Percentiles rank a stretch among this genome's conserved stretches.
Conservation (phyloP, 2,113 vertebrate genomes). For the Festucalex cinctus region DNA sequence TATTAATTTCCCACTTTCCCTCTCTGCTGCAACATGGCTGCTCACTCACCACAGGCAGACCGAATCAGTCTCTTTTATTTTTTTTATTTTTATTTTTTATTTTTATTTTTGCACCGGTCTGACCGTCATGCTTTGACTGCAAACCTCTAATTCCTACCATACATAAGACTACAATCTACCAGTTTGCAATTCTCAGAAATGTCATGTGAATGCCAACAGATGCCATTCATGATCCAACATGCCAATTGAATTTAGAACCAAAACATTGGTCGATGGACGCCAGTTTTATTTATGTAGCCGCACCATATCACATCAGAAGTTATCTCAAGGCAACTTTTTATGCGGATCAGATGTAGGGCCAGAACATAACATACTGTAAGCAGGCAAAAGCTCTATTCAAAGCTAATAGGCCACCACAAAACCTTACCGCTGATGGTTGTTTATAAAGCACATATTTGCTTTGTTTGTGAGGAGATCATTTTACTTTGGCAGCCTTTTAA, state of each 20-base stretch:
- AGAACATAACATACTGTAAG: neutral
- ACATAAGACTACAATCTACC: neutral
- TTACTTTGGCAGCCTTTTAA: neutral
- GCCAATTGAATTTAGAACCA: neutral
- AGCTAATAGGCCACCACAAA: neutral
- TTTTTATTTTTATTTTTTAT: too few species aligned
- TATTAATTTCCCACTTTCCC: constrained; percentile 48
- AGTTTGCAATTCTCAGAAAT: neutral
- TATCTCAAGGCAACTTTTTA: neutral
- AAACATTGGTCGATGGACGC: neutral
- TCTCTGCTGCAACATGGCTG: constrained; percentile 22
- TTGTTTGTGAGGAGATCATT: neutral
- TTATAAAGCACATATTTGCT: neutral
- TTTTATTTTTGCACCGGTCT: constrained; percentile 17
- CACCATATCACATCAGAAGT: neutral
- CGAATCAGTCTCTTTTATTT: too few species aligned
- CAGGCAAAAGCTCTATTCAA: neutral
- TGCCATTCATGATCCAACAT: neutral
- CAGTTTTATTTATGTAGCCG: neutral
- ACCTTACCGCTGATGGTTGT: neutral
- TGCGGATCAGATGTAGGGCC: neutral
- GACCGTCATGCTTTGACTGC: constrained; percentile 50
- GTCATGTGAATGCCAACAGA: neutral
- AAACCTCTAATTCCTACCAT: constrained; percentile 34
- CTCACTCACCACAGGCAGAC: constrained; percentile 21